Base-by-base conservation (phyloP, 2,888 invertebrate genomes). In the Resseliella maxima region DNA sequence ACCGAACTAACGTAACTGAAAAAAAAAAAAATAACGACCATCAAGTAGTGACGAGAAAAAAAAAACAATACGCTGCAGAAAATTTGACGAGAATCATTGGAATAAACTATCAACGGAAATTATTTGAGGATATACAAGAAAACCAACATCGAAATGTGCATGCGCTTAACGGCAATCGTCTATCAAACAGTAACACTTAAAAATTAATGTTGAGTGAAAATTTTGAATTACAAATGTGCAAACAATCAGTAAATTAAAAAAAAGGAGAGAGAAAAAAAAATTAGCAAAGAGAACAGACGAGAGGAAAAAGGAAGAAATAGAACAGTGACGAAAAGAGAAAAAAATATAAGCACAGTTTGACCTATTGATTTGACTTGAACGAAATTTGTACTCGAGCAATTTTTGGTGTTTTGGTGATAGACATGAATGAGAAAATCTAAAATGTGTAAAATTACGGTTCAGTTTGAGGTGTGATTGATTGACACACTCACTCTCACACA, bases 391-490 rank as follows among this genome's bases (percentile, higher is more conserved):
- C 35, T 35, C 12, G 72, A 72, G 1, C 72, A 35, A 15, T 12
- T 15, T 59, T 72, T 72, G 72, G 72, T 72, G 72, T 72, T 59
- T 59, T 59, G 59, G 59, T 24, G 59, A 59, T 24, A 59, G 59
- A 59, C 59, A 59, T 59, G 59, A 59, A 59, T 59, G 59, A 59
- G 59, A 59, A 59, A 72, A 72, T 72, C 72, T 72, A 72, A 72
- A 72, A 72, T 72, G 72, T 72, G 72, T 72, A 72, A 72, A 72
- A 72, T 35, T 72, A 72, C 72, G 72, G 72, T 72, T 72, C 27
- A 72, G 35, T 31, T 72, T 72, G 72, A 35, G 35, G 72, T 72
- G 72, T 72, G 72, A 72, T 72, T n/a, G 31, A 72, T 31, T 72
- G 72, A 35, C 72, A 72, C 72, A 72, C 72, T 31, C 72, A 27